Percentiles rank a stretch among this genome's conserved stretches.
Conservation (phyloP, 2,888 invertebrate species). For the Dusona sp. region DNA sequence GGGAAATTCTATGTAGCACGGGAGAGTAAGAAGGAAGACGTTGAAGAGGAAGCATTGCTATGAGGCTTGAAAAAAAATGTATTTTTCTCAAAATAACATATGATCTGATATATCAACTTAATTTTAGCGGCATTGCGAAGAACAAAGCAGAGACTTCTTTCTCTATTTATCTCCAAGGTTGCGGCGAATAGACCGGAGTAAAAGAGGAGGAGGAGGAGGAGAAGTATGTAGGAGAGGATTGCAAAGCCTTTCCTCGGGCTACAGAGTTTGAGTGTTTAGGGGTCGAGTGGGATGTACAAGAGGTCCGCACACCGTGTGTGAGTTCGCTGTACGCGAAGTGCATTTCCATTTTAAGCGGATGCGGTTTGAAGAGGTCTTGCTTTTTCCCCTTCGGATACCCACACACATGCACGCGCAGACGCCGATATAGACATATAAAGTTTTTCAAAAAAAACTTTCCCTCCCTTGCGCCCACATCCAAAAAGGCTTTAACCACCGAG, state of each 20-base stretch:
- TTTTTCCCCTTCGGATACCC: slow-evolving; percentile 36
- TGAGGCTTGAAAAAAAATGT: background rate
- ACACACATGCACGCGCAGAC: background rate
- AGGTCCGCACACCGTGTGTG: slow-evolving; percentile 39
- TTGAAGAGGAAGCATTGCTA: background rate
- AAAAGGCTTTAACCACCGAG: slow-evolving; percentile 56
- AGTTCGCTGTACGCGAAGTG: slow-evolving; percentile 61
- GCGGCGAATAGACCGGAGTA: slow-evolving; percentile 10
- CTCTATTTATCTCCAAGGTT: slow-evolving; percentile 11
- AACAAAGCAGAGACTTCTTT: slow-evolving; percentile 22
- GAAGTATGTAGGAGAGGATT: background rate
- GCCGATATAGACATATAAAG: background rate
- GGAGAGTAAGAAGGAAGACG: background rate
- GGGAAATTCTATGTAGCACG: background rate
- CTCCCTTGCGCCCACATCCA: slow-evolving; percentile 27
- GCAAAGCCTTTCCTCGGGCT: slow-evolving; percentile 43
- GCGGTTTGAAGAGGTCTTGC: slow-evolving; percentile 71
- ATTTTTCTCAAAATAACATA: background rate
- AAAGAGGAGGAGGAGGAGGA: slow-evolving; percentile 16
- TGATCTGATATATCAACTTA: background rate
- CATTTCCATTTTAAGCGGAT: slow-evolving; percentile 73
- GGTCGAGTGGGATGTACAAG: slow-evolving; percentile 61
- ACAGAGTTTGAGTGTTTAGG: slow-evolving; percentile 68
- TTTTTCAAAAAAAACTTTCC: slow-evolving; percentile 56
- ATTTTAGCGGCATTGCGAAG: slow-evolving; percentile 39